Evolutionary conservation across 2,113 vertebrate genomes (phyloP), one percentile per base, ranked within the genome.

Genomic region (Callopanchax toddi): DNA sequence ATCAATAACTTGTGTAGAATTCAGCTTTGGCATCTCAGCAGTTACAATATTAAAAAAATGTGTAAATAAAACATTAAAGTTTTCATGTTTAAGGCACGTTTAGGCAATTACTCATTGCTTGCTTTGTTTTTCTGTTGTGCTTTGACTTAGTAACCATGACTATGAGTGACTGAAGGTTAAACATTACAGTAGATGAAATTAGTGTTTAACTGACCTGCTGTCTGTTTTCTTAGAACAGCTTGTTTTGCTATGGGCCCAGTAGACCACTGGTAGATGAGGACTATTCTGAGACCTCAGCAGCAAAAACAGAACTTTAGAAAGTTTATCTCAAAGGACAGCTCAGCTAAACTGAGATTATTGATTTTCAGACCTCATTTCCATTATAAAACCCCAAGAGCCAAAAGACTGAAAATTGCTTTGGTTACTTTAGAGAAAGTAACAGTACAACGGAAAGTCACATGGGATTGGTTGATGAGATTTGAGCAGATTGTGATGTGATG

Each of bases 291-390:
- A 60, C 55, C 51, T 42, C 39, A 45, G 39, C 45, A 44, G 32
- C 43, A 58, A 18, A 18, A 26, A 9, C 53, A 53, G 36, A 10
- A 60, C 65, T 56, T 74, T 21, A 71, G 18, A 53, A 52, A 51
- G 48, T 55, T 20, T 55, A 29, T 67, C 63, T 69, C 57, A 13
- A 21, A 57, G 70, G 69, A 67, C 36, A 16, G 34, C 40, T 40
- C 36, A 46, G 40, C 82, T 74, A 54, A 83, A 73, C 25, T 60
- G 73, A 76, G 61, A 26, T 58, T 58, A 86, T 78, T 79, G 78
- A 83, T 87, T 85, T 71, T 12, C 57, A 65, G 50, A 37, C 36
- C 22, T 60, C 75, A 49, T 83, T 81, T 79, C 69, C 58, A 79
- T 77, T 65, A 74, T 44, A 52, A 25, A 67, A 58, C 39, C 65